Evolutionary conservation across 30 jellyfish, hydroid and myxozoan species (phyloP).

Genomic region (Nemopilema nomurai): DNA sequence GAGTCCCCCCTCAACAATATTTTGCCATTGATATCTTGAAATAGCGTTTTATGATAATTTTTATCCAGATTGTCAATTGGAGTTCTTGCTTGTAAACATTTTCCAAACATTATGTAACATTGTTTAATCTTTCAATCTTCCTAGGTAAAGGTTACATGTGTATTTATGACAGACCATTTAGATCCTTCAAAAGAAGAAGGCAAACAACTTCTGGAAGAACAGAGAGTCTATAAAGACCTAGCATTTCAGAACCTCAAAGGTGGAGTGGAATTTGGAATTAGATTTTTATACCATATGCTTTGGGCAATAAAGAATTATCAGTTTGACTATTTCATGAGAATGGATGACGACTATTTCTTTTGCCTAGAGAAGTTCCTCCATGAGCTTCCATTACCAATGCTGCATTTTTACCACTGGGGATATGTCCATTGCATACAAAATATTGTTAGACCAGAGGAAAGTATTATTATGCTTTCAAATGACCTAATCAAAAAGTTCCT

Average conservation of each 20-base stretch:
- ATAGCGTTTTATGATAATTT: neutral
- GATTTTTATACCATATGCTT: constrained; percentile 81
- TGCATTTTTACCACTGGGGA: constrained; percentile 46
- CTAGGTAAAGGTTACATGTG: constrained; percentile 65
- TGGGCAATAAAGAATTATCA: constrained; percentile 78
- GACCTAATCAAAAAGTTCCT: constrained; percentile 45
- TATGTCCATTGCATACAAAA: constrained; percentile 45
- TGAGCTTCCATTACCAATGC: constrained; percentile 51
- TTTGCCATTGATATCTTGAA: neutral
- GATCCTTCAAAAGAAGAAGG: constrained; percentile 1
- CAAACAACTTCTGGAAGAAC: constrained; percentile 25
- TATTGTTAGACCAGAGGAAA: constrained; percentile 76
- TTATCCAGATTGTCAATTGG: neutral
- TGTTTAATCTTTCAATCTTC: neutral
- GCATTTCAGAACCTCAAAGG: constrained; percentile 66
- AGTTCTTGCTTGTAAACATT: neutral
- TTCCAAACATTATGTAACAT: neutral
- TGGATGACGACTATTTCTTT: constrained; percentile 86
- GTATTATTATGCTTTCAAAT: constrained; percentile 51
- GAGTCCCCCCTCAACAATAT: neutral
- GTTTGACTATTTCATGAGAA: constrained; percentile 77
- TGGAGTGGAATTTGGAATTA: constrained; percentile 85
- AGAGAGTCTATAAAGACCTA: constrained; percentile 43
- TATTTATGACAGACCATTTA: constrained; percentile 74
- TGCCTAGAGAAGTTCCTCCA: constrained; percentile 54